A percentile compares a stretch with the other conserved stretches of the same genome.
These are phyloP conservation scores for Coranthus polyacanthus DNA, from an alignment of 2,797 vertebrate genomes.

Conservation along the genomic window DNA sequence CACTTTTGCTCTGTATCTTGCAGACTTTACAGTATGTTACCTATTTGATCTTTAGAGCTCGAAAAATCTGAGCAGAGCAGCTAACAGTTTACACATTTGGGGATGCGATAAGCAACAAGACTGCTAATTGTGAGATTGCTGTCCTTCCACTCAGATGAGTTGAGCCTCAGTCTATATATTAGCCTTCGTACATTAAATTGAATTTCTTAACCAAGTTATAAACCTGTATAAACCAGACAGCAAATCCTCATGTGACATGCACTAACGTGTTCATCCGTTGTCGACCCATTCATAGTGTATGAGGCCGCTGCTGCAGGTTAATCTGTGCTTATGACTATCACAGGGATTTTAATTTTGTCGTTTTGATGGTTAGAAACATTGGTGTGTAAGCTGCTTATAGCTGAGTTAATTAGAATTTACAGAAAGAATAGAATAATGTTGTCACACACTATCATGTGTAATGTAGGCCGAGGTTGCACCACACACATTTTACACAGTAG, in stretches of 20 bases:
- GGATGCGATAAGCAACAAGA: neutral
- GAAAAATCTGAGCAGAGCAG: too few relatives aligned
- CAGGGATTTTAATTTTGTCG: neutral
- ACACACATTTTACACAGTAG: too few relatives aligned
- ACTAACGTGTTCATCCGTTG: neutral
- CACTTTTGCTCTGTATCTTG: too few relatives aligned
- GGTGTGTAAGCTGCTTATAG: too few relatives aligned
- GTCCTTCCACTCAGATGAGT: neutral
- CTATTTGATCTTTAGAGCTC: too few relatives aligned
- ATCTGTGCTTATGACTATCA: neutral
- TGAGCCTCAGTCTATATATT: neutral
- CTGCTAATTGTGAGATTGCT: neutral
- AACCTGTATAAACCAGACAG: neutral
- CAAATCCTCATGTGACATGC: neutral
- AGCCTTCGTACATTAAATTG: neutral
- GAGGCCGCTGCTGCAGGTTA: neutral
- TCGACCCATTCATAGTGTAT: neutral
- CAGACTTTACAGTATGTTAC: too few relatives aligned
- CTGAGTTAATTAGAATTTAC: too few relatives aligned
- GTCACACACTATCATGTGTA: too few relatives aligned
- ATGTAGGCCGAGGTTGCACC: too few relatives aligned
- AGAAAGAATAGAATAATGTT: too few relatives aligned
- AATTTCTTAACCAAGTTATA: neutral
- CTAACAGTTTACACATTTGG: neutral
- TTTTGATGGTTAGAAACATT: neutral